These are phyloP conservation scores for Zosterops hypoxanthus DNA, from an alignment of 2,113 vertebrate genomes.

Conservation along the genomic window DNA sequence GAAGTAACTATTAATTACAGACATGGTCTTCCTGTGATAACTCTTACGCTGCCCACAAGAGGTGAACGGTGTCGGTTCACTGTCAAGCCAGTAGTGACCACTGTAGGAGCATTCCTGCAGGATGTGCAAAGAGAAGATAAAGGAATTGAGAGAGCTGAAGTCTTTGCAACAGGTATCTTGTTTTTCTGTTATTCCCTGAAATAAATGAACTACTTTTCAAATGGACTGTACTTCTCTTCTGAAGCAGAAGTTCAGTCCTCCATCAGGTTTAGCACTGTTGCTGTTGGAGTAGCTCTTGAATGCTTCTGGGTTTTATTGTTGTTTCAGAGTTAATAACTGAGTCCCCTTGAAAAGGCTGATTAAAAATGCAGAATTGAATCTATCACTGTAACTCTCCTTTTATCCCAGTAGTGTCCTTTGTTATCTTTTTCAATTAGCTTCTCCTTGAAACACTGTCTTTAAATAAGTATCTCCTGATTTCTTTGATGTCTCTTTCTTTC, in stretches of 20 bases:
- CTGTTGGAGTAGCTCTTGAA: background rate
- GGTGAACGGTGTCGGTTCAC: constrained; percentile 88
- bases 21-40: constrained; percentile 85
- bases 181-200: background rate
- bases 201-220: background rate
- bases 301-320: background rate
- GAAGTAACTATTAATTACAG: constrained; percentile 82
- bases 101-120: constrained; percentile 80
- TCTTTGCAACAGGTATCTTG: constrained; percentile 78
- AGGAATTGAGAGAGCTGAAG: constrained; percentile 73
- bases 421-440: background rate
- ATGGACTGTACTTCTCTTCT: background rate
- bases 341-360: background rate
- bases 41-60: constrained; percentile 86
- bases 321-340: background rate
- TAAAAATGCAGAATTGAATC: background rate
- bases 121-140: constrained; percentile 86
- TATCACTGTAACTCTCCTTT: background rate
- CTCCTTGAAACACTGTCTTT: background rate
- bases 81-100: constrained; percentile 84
- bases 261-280: background rate
- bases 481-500: background rate
- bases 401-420: background rate
- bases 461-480: background rate
- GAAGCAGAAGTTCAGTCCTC: background rate